Evolutionary conservation across 2,797 vertebrate species (phyloP).

Genomic region (Pipistrellus pygmaeus): DNA sequence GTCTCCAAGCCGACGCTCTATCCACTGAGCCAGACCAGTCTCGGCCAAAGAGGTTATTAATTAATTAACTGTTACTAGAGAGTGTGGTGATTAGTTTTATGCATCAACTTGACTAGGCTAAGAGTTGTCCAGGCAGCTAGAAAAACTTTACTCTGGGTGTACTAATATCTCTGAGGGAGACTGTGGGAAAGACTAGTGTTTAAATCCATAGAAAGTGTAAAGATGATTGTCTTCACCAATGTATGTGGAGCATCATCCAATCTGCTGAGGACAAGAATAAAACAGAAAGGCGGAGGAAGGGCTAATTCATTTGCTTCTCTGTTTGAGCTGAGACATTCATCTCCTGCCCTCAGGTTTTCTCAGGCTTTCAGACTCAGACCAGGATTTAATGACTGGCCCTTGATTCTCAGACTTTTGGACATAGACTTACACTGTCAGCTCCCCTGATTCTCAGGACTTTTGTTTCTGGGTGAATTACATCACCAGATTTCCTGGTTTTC

Average conservation of each 20-base stretch:
- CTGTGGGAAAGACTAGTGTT: background rate
- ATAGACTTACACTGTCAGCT: background rate
- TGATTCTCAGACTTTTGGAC: background rate
- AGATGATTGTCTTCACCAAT: background rate
- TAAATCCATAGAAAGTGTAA: background rate
- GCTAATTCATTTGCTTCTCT: background rate
- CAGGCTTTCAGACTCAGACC: background rate
- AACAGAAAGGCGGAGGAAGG: background rate
- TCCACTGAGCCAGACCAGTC: no score
- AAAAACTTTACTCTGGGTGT: background rate
- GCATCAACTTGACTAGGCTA: background rate
- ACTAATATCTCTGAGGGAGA: background rate
- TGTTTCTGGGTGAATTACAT: background rate
- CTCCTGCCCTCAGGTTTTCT: background rate
- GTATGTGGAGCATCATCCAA: background rate
- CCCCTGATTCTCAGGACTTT: background rate
- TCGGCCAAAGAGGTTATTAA: background rate
- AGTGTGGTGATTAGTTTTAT: background rate
- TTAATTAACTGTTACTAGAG: background rate
- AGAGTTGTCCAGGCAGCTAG: background rate
- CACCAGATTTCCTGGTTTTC: background rate
- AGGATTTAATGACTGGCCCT: background rate
- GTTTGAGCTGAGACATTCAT: background rate
- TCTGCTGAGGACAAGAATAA: background rate
- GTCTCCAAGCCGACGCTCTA: no score